Conservation (phyloP, 1,140 invertebrate species). For the Phocides pigmalion region DNA sequence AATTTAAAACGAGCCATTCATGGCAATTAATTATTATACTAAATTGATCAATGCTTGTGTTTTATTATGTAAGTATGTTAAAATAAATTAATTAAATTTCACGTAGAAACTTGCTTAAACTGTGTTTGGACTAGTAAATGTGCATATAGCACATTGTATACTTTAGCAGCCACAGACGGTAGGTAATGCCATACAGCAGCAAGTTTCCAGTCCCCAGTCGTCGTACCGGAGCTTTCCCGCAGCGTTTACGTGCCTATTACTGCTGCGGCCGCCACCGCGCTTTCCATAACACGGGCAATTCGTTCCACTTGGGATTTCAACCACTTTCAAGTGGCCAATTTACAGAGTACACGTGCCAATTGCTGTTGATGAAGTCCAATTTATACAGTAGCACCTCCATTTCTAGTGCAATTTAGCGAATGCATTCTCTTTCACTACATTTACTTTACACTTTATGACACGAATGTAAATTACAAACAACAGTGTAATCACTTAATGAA, state of each 20-base stretch:
- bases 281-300: neutral
- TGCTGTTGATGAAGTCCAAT: neutral
- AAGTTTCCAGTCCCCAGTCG: neutral
- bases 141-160: no score
- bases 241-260: neutral
- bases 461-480: no score
- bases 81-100: no score
- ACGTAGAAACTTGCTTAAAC: no score
- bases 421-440: no score
- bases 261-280: neutral
- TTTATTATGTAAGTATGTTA: no score
- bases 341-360: neutral
- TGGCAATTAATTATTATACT: no score
- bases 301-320: neutral
- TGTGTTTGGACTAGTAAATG: no score
- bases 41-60: no score
- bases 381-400: neutral
- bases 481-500: no score
- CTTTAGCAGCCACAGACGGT: neutral
- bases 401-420: neutral
- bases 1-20: no score
- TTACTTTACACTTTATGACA: no score
- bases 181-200: neutral
- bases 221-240: neutral
- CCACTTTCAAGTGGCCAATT: conserved; percentile 5